A percentile compares a stretch with the other conserved stretches of the same genome.
Evolutionary conservation across 2,888 invertebrate species (phyloP).

Genomic region (Rosalia funebris): DNA sequence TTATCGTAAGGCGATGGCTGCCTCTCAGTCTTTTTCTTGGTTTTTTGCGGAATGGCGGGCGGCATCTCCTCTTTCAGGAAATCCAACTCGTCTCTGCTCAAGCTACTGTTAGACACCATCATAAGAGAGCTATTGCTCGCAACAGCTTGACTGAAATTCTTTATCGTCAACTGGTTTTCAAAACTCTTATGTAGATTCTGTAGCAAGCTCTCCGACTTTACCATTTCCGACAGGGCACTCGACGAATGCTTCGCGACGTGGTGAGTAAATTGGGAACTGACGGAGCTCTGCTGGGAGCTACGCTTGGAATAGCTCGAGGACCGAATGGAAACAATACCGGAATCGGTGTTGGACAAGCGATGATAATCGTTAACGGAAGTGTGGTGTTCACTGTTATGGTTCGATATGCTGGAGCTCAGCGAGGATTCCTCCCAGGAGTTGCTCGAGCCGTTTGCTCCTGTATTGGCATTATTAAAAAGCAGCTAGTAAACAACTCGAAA

Average conservation of each 20-base stretch:
- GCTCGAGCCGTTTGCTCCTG: constrained; percentile 54
- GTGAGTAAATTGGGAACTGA: constrained; percentile 60
- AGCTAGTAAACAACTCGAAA: not conserved
- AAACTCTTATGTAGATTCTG: constrained; percentile 45
- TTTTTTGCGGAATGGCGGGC: constrained; percentile 74
- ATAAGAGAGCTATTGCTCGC: constrained; percentile 50
- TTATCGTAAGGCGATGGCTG: constrained; percentile 79
- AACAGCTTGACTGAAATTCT: constrained; percentile 41
- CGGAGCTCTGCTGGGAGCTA: constrained; percentile 70
- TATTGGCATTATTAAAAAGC: constrained; percentile 17
- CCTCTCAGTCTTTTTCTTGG: constrained; percentile 68
- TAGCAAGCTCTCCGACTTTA: constrained; percentile 53
- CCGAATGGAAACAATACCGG: constrained; percentile 72
- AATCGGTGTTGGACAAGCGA: constrained; percentile 64
- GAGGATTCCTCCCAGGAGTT: constrained; percentile 61
- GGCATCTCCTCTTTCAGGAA: constrained; percentile 56
- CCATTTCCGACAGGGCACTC: constrained; percentile 45
- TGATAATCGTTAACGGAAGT: constrained; percentile 55
- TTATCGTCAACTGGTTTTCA: constrained; percentile 40
- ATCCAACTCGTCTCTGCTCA: constrained; percentile 46
- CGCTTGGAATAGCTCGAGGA: constrained; percentile 72
- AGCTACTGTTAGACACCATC: constrained; percentile 45
- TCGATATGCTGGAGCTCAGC: constrained; percentile 56
- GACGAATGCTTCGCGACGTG: constrained; percentile 49
- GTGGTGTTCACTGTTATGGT: constrained; percentile 53